Conservation (phyloP, 2,113 vertebrate species). For the Oreocharis arfaki region DNA sequence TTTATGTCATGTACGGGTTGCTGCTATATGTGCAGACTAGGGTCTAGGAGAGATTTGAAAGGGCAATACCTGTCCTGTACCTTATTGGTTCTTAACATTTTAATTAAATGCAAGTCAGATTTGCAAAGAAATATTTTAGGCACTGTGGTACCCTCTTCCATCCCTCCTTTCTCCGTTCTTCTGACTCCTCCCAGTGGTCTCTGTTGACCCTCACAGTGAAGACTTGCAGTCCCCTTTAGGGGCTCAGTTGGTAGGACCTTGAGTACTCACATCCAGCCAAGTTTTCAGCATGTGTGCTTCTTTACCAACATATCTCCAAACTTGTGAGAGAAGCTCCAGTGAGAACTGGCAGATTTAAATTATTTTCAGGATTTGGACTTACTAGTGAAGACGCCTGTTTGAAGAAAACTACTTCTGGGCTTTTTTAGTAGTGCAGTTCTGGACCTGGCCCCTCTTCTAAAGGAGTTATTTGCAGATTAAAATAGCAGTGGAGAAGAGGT, state of each 20-base stretch:
- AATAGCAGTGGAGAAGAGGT: background rate
- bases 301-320: background rate
- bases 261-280: background rate
- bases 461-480: background rate
- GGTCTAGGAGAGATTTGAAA: background rate
- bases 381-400: background rate
- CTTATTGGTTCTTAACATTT: background rate
- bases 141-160: background rate
- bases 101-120: background rate
- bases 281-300: background rate
- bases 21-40: background rate
- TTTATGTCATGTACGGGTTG: background rate
- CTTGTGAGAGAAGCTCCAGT: background rate
- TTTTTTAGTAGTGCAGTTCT: background rate
- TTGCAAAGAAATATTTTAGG: background rate
- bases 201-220: background rate
- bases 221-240: background rate
- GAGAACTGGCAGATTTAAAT: background rate
- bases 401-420: background rate
- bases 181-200: constrained; percentile 1
- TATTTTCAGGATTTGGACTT: background rate
- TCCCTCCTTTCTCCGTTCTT: background rate
- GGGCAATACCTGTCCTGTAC: background rate
- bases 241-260: background rate
- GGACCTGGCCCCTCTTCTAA: background rate